phyloP scores from a whole-genome alignment of 2,797 vertebrate species.

The Galagoides demidoff region DNA sequence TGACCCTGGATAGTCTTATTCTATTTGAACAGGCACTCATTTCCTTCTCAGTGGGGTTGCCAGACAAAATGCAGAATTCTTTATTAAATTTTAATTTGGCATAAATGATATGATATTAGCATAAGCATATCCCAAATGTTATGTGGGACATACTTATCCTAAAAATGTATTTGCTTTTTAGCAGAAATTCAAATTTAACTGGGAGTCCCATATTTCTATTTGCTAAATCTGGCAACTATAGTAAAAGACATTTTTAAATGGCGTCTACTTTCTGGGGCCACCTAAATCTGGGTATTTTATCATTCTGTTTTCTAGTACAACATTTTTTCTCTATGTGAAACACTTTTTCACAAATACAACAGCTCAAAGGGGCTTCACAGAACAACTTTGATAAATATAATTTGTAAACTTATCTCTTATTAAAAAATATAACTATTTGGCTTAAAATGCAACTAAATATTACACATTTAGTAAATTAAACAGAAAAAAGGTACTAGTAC shows the following conservation, averaged over 20 bases:
- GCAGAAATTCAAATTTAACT: constrained; percentile 20
- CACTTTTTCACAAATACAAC: background rate
- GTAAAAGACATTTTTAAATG: background rate
- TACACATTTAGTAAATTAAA: background rate
- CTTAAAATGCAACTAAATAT: background rate
- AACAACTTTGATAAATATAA: background rate
- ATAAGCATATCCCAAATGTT: background rate
- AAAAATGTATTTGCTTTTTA: background rate
- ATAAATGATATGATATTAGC: background rate
- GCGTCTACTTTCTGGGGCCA: background rate
- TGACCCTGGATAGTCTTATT: background rate
- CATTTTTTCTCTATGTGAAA: background rate
- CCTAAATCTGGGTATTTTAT: constrained; percentile 7
- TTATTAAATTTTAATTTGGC: constrained; percentile 11
- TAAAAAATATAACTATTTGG: background rate
- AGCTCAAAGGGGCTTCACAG: background rate
- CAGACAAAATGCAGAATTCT: background rate
- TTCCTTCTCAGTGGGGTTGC: background rate
- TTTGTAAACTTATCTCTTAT: background rate
- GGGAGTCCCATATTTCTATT: background rate
- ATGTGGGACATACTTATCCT: background rate
- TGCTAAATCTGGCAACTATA: background rate
- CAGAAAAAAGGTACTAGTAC: background rate
- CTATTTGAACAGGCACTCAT: background rate
- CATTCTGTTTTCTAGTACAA: background rate